These are phyloP conservation scores for Cyclura pinguis DNA, from an alignment of 2,797 vertebrate genomes.

Conservation along the genomic window DNA sequence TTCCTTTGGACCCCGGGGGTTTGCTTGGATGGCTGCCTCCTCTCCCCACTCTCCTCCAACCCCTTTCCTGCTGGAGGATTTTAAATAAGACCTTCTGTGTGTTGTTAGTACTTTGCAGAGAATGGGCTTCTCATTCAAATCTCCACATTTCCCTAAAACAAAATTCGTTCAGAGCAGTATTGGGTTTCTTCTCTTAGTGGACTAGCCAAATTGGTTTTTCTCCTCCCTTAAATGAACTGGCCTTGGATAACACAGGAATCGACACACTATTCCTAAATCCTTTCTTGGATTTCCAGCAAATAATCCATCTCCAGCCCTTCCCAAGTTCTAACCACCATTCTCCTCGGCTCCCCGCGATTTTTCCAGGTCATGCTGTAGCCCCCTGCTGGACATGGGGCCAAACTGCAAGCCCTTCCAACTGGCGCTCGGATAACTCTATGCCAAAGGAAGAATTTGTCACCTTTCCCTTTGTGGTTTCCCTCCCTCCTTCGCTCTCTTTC, in stretches of 20 bases:
- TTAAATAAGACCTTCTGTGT: background rate
- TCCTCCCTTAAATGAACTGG: slow-evolving; percentile 65
- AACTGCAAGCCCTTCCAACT: slow-evolving; percentile 70
- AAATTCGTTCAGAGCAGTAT: slow-evolving; percentile 38
- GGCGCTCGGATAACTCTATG: slow-evolving; percentile 66
- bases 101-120: background rate
- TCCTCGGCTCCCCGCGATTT: background rate
- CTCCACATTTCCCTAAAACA: slow-evolving; percentile 41
- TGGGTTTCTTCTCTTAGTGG: slow-evolving; percentile 44
- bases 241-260: slow-evolving; percentile 48
- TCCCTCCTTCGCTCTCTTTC: slow-evolving; percentile 27
- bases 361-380: slow-evolving; percentile 66
- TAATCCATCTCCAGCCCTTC: slow-evolving; percentile 33
- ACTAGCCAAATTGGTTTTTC: slow-evolving; percentile 62
- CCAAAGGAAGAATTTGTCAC: slow-evolving; percentile 75
- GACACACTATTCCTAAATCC: slow-evolving; percentile 57
- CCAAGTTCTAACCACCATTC: background rate
- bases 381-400: slow-evolving; percentile 64
- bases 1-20: background rate
- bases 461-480: slow-evolving; percentile 75
- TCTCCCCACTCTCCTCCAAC: too few relatives aligned
- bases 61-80: background rate
- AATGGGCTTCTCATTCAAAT: slow-evolving; percentile 20
- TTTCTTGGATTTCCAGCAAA: slow-evolving; percentile 66
- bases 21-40: too few relatives aligned